Conservation (phyloP, 2,888 invertebrate genomes). For the Taenaris catops region DNA sequence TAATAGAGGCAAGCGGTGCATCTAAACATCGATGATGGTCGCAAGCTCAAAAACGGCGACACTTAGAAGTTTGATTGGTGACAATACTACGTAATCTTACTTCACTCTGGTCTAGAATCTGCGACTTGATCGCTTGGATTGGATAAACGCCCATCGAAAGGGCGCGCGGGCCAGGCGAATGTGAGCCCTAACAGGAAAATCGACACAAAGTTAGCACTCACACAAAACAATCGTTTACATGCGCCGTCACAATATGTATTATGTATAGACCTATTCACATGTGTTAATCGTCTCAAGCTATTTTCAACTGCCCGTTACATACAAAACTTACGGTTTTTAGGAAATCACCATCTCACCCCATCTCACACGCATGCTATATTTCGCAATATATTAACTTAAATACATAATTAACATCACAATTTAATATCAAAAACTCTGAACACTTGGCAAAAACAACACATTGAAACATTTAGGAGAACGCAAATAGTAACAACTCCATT, state of each 20-base stretch:
- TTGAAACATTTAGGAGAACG: conserved; percentile 39
- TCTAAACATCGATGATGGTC: conserved; percentile 74
- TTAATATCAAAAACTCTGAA: conserved; percentile 13
- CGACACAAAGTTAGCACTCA: conserved; percentile 81
- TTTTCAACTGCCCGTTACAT: conserved; percentile 41
- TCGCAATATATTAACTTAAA: conserved; percentile 25
- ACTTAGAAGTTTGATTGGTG: conserved; percentile 40
- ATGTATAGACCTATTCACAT: conserved; percentile 34
- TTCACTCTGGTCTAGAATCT: conserved; percentile 92
- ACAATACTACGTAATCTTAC: conserved; percentile 85
- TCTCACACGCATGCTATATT: conserved; percentile 53
- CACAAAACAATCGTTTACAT: conserved; percentile 71
- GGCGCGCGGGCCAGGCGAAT: conserved; percentile 95
- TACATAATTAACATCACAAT: conserved; percentile 12
- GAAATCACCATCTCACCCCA: conserved; percentile 8
- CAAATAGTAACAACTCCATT: conserved; percentile 54
- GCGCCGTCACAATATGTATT: conserved; percentile 61
- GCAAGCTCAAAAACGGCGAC: conserved; percentile 68
- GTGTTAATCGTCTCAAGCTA: conserved; percentile 55
- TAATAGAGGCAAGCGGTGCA: conserved; percentile 74
- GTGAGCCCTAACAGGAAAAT: conserved; percentile 88
- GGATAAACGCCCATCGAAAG: conserved; percentile 95
- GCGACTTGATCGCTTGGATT: conserved; percentile 92
- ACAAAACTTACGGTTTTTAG: conserved; percentile 26
- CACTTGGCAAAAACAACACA: conserved; percentile 29